These are phyloP conservation scores for Lithophane leautieri DNA, from an alignment of 2,888 invertebrate genomes.

Conservation along the genomic window DNA sequence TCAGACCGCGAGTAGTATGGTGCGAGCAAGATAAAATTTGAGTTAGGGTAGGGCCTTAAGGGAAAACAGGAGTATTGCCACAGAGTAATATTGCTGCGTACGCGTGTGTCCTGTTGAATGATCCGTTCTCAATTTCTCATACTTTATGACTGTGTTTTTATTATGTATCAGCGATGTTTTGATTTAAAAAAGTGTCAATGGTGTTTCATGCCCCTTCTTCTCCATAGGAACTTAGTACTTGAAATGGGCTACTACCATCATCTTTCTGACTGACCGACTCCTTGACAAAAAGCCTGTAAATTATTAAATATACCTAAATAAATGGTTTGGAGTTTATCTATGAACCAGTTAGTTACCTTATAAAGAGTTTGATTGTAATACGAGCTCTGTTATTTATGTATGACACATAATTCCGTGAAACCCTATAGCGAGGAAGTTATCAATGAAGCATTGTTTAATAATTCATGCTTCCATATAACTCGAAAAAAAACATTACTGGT, in stretches of 20 bases:
- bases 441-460: slow-evolving; percentile 12
- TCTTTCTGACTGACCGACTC: not conserved
- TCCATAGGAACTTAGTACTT: not conserved
- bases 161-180: not conserved
- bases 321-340: not conserved
- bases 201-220: not conserved
- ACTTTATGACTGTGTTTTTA: not conserved
- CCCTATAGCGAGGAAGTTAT: slow-evolving; percentile 1
- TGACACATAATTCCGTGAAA: slow-evolving; percentile 32
- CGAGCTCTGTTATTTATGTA: not conserved
- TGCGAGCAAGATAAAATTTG: too few relatives aligned
- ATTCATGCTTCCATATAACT: slow-evolving; percentile 18
- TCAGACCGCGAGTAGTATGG: too few relatives aligned
- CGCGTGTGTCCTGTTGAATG: not conserved
- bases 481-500: not conserved
- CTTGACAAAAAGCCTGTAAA: too few relatives aligned
- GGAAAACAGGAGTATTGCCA: slow-evolving; percentile 18
- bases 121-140: slow-evolving; percentile 9
- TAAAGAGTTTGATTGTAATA: not conserved
- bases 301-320: not conserved
- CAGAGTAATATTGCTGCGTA: slow-evolving; percentile 1
- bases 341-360: slow-evolving; percentile 1
- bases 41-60: too few relatives aligned
- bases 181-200: not conserved
- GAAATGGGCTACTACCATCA: not conserved